Percentiles rank a stretch among this genome's conserved stretches.
Evolutionary conservation across 53 echinoderm and acorn worm genomes (phyloP).

Genomic region (Hippasteria phrygiana): DNA sequence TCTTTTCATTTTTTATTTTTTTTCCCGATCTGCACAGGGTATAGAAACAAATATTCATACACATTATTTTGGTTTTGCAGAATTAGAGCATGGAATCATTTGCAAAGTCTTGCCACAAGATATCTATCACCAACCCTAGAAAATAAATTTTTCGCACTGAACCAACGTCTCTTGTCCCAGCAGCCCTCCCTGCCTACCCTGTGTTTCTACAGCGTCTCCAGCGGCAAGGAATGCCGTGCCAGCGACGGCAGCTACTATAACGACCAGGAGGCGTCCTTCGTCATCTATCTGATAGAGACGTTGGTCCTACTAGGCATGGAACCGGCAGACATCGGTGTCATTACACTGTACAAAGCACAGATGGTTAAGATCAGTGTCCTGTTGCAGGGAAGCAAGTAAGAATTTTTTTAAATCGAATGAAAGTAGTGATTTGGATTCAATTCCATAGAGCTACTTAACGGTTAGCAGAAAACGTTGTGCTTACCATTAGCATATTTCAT

Average conservation of each 20-base stretch:
- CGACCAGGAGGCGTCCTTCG: constrained; percentile 83
- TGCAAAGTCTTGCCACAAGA: too few relatives aligned
- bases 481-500: too few relatives aligned
- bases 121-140: too few relatives aligned
- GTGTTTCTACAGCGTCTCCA: constrained; percentile 90
- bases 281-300: constrained; percentile 80
- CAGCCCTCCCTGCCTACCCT: constrained; percentile 76
- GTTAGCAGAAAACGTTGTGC: too few relatives aligned
- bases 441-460: too few relatives aligned
- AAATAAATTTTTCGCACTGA: background rate
- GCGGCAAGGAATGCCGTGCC: constrained; percentile 79
- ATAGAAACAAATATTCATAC: too few relatives aligned
- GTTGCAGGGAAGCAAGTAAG: constrained; percentile 82
- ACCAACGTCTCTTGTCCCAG: background rate
- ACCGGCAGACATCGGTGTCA: constrained; percentile 85
- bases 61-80: too few relatives aligned
- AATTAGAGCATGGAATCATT: too few relatives aligned
- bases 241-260: constrained; percentile 91
- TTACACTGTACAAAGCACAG: constrained; percentile 97
- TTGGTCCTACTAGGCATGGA: constrained; percentile 78
- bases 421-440: too few relatives aligned
- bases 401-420: background rate
- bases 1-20: too few relatives aligned
- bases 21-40: too few relatives aligned
- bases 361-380: constrained; percentile 66